A percentile compares a stretch with the other conserved stretches of the same genome.
phyloP scores from a whole-genome alignment of 2,113 vertebrate species.

The Pungitius pungitius region DNA sequence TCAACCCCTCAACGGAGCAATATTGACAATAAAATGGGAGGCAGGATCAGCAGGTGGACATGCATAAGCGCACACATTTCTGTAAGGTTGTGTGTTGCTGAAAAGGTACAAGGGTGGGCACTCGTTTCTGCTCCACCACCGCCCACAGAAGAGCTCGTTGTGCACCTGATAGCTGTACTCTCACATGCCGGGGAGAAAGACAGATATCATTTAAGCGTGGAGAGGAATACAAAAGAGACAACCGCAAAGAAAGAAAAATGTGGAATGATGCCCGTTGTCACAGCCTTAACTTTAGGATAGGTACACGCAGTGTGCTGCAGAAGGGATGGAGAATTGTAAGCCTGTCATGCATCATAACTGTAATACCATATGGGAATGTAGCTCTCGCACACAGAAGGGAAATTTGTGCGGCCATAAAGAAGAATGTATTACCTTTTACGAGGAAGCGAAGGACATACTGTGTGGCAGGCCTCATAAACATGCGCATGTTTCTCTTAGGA shows the following conservation, averaged over 20 bases:
- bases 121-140: slow-evolving; percentile 23
- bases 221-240: slow-evolving; percentile 61
- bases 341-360: slow-evolving; percentile 74
- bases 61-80: slow-evolving; percentile 49
- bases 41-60: slow-evolving; percentile 50
- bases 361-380: slow-evolving; percentile 62
- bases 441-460: slow-evolving; percentile 53
- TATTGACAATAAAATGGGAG: slow-evolving; percentile 76
- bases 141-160: slow-evolving; percentile 33
- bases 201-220: slow-evolving; percentile 58
- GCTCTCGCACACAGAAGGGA: slow-evolving; percentile 40
- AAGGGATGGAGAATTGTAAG: slow-evolving; percentile 64
- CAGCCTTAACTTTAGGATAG: slow-evolving; percentile 70
- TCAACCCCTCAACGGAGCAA: slow-evolving; percentile 61
- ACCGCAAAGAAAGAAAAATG: slow-evolving; percentile 59
- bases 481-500: slow-evolving; percentile 59
- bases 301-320: slow-evolving; percentile 49
- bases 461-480: slow-evolving; percentile 61
- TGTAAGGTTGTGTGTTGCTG: slow-evolving; percentile 36
- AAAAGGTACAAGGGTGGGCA: slow-evolving; percentile 52
- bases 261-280: slow-evolving; percentile 67
- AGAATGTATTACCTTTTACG: slow-evolving; percentile 53
- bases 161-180: slow-evolving; percentile 48
- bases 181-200: slow-evolving; percentile 45
- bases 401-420: slow-evolving; percentile 54